These are phyloP conservation scores for Heliothis virescens DNA, from an alignment of 1,140 invertebrate genomes.

Conservation along the genomic window DNA sequence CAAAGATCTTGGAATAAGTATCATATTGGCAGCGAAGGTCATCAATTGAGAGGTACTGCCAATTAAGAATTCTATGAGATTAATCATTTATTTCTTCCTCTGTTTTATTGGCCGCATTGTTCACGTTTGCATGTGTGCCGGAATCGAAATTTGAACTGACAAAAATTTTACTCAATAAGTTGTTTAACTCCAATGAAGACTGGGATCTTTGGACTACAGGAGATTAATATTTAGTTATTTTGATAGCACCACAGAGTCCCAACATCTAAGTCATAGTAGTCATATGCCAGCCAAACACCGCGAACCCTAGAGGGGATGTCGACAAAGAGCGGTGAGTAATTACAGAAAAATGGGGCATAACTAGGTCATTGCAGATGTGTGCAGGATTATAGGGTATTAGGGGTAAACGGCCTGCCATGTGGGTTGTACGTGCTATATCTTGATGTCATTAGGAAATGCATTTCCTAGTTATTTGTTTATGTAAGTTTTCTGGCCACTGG, in stretches of 20 bases:
- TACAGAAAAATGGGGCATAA: constrained; percentile 82
- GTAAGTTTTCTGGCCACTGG: not conserved
- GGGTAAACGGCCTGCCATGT: not conserved
- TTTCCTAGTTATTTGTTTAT: not conserved
- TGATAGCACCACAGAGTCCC: not conserved
- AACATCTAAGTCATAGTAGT: constrained; percentile 54
- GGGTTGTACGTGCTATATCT: not conserved
- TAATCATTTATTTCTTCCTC: too few relatives aligned
- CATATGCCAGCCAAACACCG: constrained; percentile 40
- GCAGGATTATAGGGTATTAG: constrained; percentile 56
- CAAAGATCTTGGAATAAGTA: not conserved
- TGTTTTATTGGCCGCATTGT: too few relatives aligned
- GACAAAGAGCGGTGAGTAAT: constrained; percentile 78
- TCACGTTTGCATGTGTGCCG: too few relatives aligned
- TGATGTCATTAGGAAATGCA: constrained; percentile 24
- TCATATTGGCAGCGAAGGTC: too few relatives aligned
- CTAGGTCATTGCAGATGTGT: constrained; percentile 76
- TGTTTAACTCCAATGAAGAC: too few relatives aligned
- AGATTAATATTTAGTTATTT: not conserved
- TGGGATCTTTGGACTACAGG: too few relatives aligned
- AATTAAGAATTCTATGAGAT: too few relatives aligned
- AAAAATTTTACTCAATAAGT: too few relatives aligned
- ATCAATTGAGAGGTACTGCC: too few relatives aligned
- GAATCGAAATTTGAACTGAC: too few relatives aligned
- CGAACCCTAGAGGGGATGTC: constrained; percentile 64